A percentile compares a stretch with the other conserved stretches of the same genome.
Conservation (phyloP, 1,140 invertebrate species). For the Eupristina koningsbergeri region DNA sequence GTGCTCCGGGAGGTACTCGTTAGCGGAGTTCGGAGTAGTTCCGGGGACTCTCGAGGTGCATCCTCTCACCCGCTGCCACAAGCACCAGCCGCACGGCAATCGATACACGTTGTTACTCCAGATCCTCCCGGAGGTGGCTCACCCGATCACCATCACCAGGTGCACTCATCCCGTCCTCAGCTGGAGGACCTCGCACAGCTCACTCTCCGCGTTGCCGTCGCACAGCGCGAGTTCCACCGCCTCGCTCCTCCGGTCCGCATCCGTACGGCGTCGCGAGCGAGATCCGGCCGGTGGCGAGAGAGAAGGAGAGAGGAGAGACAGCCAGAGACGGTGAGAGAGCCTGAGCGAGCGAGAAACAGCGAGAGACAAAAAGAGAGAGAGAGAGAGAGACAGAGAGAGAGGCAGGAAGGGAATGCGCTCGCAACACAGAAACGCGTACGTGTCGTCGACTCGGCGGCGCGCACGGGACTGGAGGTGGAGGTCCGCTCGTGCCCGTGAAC, state of each 20-base stretch:
- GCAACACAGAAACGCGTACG: not conserved
- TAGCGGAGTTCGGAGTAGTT: not conserved
- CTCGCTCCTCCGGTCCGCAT: not conserved
- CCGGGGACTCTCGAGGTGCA: not conserved
- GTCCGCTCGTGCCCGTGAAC: constrained; percentile 19
- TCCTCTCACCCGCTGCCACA: not conserved
- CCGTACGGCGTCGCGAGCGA: not conserved
- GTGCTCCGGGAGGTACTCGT: not conserved
- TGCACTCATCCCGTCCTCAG: not conserved
- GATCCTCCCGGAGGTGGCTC: not conserved
- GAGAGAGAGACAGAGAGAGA: not conserved
- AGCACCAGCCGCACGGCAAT: not conserved
- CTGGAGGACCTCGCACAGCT: not conserved
- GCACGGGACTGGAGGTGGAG: constrained; percentile 44
- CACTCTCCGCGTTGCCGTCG: not conserved
- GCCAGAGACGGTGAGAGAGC: constrained; percentile 19
- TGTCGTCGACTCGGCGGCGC: constrained; percentile 44
- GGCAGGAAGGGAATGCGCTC: constrained; percentile 8
- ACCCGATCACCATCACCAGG: constrained; percentile 13
- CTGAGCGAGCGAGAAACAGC: not conserved
- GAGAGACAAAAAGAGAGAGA: not conserved
- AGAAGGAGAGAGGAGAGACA: constrained; percentile 29
- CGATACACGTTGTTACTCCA: not conserved
- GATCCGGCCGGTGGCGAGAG: not conserved
- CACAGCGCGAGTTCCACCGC: not conserved